Percentiles rank a stretch among this genome's conserved stretches.
These are phyloP conservation scores for Drosophila leontia DNA, from an alignment of 1,140 invertebrate genomes.

Conservation along the genomic window DNA sequence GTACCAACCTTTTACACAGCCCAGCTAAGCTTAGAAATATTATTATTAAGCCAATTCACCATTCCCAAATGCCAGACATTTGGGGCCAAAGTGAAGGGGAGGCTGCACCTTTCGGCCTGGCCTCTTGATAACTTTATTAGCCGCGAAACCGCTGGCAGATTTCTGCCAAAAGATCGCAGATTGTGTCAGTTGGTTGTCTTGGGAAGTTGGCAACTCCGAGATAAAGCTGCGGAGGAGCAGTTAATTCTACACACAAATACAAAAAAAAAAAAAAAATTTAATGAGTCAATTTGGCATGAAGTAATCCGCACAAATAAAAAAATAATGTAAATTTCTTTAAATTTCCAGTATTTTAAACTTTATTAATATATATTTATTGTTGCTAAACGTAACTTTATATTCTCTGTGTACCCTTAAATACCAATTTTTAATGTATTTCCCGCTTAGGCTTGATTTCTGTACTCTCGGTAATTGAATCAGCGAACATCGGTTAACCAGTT, in stretches of 20 bases:
- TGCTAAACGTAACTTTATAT: not conserved
- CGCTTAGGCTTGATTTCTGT: slow-evolving; percentile 1
- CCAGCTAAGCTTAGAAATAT: not conserved
- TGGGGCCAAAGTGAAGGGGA: slow-evolving; percentile 63
- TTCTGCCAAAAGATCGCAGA: slow-evolving; percentile 56
- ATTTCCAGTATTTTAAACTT: no score
- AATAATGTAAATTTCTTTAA: no score
- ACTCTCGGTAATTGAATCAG: slow-evolving; percentile 37
- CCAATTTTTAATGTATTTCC: not conserved
- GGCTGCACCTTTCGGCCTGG: slow-evolving; percentile 52
- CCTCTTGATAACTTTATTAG: slow-evolving; percentile 71
- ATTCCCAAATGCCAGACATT: slow-evolving; percentile 26
- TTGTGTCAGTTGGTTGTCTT: slow-evolving; percentile 57
- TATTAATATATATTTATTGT: not conserved
- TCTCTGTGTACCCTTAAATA: not conserved
- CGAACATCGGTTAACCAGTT: slow-evolving; percentile 21
- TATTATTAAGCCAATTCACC: slow-evolving; percentile 41
- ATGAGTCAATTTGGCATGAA: not conserved
- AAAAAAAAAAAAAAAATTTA: not conserved
- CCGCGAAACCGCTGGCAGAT: slow-evolving; percentile 48
- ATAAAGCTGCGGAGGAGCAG: slow-evolving; percentile 16
- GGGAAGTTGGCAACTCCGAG: slow-evolving; percentile 39
- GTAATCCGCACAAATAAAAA: no score
- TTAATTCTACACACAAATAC: not conserved
- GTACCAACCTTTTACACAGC: slow-evolving; percentile 43